A percentile compares a stretch with the other conserved stretches of the same genome.
Conservation (phyloP, 1,140 invertebrate species). For the Asobara japonica region DNA sequence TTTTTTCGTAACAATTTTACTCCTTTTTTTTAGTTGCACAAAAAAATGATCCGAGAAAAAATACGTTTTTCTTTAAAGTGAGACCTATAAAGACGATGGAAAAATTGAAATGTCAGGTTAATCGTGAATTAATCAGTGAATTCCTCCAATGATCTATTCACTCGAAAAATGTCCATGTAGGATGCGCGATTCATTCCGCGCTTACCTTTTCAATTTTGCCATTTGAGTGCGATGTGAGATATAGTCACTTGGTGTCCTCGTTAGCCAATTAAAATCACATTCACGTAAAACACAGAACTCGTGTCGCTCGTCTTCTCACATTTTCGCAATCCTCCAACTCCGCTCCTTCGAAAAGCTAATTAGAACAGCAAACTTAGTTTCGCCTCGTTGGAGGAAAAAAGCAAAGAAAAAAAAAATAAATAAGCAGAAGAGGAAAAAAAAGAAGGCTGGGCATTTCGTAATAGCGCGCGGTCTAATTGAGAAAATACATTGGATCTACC, state of each 20-base stretch:
- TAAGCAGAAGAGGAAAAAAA: too few relatives aligned
- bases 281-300: constrained; percentile 18
- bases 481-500: constrained; percentile 11
- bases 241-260: background rate
- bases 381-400: background rate
- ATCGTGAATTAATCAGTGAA: too few relatives aligned
- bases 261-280: constrained; percentile 43
- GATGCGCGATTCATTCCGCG: background rate
- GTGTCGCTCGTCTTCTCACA: background rate
- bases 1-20: too few relatives aligned
- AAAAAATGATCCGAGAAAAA: too few relatives aligned
- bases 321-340: constrained; percentile 21
- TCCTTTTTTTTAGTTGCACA: too few relatives aligned
- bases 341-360: constrained; percentile 18
- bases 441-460: too few relatives aligned
- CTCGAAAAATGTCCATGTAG: background rate
- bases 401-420: too few relatives aligned
- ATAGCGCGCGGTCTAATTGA: constrained; percentile 4
- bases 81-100: too few relatives aligned
- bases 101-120: too few relatives aligned
- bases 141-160: background rate
- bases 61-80: too few relatives aligned
- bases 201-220: background rate
- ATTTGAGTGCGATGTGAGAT: background rate
- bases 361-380: constrained; percentile 28